Conservation (phyloP, 2,888 invertebrate species). For the Cacoxenus indagator region DNA sequence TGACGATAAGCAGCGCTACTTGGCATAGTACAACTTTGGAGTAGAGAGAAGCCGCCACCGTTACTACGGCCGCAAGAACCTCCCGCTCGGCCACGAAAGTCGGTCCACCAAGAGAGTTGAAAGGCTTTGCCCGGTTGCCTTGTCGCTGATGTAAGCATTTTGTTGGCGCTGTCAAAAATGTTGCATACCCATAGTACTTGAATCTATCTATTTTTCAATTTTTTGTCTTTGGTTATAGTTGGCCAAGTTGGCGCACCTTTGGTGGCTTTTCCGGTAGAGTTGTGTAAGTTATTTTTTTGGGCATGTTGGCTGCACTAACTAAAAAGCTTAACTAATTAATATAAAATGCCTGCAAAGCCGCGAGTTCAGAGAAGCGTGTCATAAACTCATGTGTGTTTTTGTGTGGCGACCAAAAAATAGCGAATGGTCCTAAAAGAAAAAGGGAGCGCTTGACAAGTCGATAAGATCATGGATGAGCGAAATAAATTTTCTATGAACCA, state of each 20-base stretch:
- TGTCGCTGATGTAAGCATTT: conserved; percentile 20
- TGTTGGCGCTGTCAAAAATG: conserved; percentile 20
- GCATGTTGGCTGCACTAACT: neutral
- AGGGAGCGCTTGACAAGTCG: conserved; percentile 3
- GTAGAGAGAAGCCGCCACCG: conserved; percentile 27
- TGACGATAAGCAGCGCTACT: neutral
- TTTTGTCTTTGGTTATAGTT: neutral
- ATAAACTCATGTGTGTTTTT: neutral
- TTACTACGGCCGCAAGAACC: conserved; percentile 5
- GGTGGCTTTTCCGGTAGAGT: neutral
- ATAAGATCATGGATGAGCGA: neutral
- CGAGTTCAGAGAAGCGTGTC: neutral
- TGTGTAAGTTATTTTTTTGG: neutral
- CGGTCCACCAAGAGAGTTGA: conserved; percentile 1
- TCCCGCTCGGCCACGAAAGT: neutral
- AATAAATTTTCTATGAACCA: neutral
- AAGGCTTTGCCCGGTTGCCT: conserved; percentile 11
- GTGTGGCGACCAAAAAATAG: neutral
- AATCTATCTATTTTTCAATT: neutral
- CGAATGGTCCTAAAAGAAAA: neutral
- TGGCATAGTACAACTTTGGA: neutral
- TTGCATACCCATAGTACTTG: conserved; percentile 13
- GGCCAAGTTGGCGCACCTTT: conserved; percentile 6
- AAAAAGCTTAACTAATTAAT: conserved; percentile 18
- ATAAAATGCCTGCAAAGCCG: neutral